Conservation (phyloP, 2,797 vertebrate species). For the Catharus ustulatus region DNA sequence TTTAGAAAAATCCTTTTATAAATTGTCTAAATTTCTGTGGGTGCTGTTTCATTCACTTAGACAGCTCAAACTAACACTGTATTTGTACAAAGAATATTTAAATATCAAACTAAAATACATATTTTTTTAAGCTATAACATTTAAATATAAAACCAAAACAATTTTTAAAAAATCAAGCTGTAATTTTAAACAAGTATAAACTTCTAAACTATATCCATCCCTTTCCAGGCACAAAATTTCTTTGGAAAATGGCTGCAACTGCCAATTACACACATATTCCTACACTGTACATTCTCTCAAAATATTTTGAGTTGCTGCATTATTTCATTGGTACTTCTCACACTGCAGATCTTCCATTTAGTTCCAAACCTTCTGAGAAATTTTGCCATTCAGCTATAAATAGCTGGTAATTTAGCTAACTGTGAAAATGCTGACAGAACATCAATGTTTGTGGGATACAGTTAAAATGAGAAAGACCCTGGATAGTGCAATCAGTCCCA, state of each 20-base stretch:
- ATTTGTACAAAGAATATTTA: background rate
- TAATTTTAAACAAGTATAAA: background rate
- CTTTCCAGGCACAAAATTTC: background rate
- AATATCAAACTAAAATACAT: background rate
- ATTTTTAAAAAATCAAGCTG: background rate
- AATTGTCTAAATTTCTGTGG: background rate
- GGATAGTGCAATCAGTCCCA: background rate
- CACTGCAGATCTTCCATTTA: background rate
- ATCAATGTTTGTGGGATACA: background rate
- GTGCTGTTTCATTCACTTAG: background rate
- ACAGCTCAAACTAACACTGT: background rate
- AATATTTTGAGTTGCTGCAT: background rate
- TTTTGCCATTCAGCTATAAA: background rate
- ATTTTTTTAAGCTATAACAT: background rate
- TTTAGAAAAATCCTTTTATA: background rate
- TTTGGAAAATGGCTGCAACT: background rate
- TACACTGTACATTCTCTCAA: background rate
- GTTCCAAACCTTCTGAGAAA: background rate
- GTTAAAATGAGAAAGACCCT: slow-evolving; percentile 4
- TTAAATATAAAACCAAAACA: background rate
- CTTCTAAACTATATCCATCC: background rate
- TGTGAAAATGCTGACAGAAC: background rate
- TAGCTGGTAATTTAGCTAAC: background rate
- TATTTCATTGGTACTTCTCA: background rate
- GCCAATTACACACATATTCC: background rate